phyloP scores from a whole-genome alignment of 2,888 invertebrate genomes.

The Lepidonotus clava region DNA sequence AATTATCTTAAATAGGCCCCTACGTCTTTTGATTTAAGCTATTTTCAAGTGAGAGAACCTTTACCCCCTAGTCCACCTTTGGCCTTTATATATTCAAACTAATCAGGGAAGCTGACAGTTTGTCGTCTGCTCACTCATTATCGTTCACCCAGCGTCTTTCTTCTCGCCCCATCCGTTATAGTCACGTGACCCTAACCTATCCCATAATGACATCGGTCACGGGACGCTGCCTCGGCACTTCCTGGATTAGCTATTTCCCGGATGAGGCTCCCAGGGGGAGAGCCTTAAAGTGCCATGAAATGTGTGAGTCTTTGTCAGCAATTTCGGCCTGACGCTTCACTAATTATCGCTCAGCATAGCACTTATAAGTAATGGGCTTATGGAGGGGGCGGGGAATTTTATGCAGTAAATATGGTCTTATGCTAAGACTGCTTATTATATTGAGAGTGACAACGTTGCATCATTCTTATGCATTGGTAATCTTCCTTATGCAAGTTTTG shows the following conservation, averaged over 20 bases:
- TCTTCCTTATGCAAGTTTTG: too few relatives aligned
- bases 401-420: not conserved
- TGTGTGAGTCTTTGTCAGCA: not conserved
- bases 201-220: not conserved
- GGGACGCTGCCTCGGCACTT: not conserved
- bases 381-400: not conserved
- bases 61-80: too few relatives aligned
- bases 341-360: not conserved
- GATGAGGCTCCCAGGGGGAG: slow-evolving; percentile 2
- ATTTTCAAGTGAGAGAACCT: too few relatives aligned
- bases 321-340: not conserved
- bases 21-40: too few relatives aligned
- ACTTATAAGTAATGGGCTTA: not conserved
- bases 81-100: too few relatives aligned
- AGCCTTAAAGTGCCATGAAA: not conserved
- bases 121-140: slow-evolving; percentile 6
- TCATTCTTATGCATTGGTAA: too few relatives aligned
- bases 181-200: not conserved
- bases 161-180: slow-evolving; percentile 1
- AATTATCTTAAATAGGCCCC: too few relatives aligned
- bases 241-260: not conserved
- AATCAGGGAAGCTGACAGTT: slow-evolving; percentile 1
- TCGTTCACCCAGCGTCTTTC: not conserved
- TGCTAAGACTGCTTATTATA: too few relatives aligned
- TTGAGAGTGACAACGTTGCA: too few relatives aligned